Evolutionary conservation across 2,797 vertebrate species (phyloP).

Genomic region (Tauraco hartlaubi): DNA sequence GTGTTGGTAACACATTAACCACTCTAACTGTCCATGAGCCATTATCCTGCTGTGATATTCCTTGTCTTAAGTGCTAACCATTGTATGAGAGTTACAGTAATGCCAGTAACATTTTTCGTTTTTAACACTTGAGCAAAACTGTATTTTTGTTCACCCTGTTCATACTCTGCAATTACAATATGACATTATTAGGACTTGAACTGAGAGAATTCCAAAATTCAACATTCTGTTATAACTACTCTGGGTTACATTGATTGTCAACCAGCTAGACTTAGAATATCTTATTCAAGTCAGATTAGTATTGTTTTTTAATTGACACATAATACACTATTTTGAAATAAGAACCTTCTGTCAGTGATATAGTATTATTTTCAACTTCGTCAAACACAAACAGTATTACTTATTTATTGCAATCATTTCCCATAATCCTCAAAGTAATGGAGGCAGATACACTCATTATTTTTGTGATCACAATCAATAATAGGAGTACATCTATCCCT

Average conservation of each 20-base stretch:
- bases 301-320: background rate
- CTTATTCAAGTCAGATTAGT: background rate
- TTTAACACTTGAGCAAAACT: background rate
- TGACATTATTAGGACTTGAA: background rate
- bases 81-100: background rate
- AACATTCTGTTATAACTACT: background rate
- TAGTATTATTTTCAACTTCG: background rate
- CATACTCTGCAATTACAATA: background rate
- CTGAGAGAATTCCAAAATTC: background rate
- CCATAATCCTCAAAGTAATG: background rate
- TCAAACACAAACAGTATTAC: background rate
- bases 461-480: slow-evolving; percentile 12
- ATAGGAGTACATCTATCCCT: background rate
- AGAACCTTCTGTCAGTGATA: background rate
- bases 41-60: background rate
- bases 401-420: slow-evolving; percentile 3
- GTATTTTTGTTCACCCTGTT: background rate
- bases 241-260: background rate
- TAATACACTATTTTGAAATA: background rate
- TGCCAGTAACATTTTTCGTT: background rate
- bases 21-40: background rate
- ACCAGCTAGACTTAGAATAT: background rate
- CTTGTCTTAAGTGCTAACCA: background rate
- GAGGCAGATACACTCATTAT: background rate
- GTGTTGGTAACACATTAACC: background rate